Conservation (phyloP, 2,797 vertebrate species). For the Coluber constrictor region DNA sequence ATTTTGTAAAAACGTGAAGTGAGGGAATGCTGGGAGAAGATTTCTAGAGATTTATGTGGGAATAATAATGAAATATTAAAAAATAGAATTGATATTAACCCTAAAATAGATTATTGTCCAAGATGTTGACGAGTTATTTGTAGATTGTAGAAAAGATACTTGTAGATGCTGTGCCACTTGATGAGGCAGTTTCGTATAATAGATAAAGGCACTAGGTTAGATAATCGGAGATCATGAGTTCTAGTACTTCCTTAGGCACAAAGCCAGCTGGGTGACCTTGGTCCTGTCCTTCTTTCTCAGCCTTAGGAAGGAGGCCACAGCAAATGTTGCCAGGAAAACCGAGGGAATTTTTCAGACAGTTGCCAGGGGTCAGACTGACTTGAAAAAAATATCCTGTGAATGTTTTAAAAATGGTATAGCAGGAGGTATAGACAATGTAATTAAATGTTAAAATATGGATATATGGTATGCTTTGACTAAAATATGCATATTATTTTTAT, state of each 20-base stretch:
- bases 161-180: background rate
- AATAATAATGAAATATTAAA: background rate
- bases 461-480: background rate
- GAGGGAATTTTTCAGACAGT: background rate
- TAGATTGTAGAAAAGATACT: background rate
- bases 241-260: background rate
- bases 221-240: background rate
- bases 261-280: background rate
- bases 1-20: background rate
- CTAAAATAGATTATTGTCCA: background rate
- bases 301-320: background rate
- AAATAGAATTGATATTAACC: background rate
- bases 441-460: background rate
- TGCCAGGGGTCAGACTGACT: background rate
- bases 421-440: background rate
- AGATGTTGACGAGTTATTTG: background rate
- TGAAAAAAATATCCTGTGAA: background rate
- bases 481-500: background rate
- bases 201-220: background rate
- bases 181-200: background rate
- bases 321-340: background rate
- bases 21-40: background rate
- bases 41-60: background rate
- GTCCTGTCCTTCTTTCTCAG: background rate
- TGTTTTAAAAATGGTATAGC: background rate